phyloP scores from a whole-genome alignment of 2,113 vertebrate species.

The Noturus placidus region DNA sequence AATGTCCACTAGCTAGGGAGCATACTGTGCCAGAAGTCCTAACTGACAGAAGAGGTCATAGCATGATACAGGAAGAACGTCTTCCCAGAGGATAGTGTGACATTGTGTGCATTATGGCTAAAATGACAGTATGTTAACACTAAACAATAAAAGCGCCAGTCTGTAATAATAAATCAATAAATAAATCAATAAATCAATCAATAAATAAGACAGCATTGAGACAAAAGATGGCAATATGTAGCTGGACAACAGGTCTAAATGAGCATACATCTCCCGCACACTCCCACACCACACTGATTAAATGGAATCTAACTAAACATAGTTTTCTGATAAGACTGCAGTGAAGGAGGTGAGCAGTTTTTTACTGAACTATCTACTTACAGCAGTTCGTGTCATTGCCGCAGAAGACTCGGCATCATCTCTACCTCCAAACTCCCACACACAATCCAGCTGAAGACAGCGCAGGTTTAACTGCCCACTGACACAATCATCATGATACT shows the following conservation, averaged over 20 bases:
- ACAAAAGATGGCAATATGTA: not conserved
- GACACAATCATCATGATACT: conserved; percentile 21
- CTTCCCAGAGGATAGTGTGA: conserved; percentile 56
- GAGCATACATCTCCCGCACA: not conserved
- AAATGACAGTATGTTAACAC: too few species aligned
- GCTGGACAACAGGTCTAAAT: not conserved
- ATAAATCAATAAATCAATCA: too few species aligned
- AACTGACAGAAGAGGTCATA: conserved; percentile 57
- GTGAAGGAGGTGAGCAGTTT: not conserved
- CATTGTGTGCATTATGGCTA: conserved; percentile 40
- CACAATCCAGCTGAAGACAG: conserved; percentile 55
- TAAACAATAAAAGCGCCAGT: too few species aligned
- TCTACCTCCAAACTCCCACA: conserved; percentile 45
- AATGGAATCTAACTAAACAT: not conserved
- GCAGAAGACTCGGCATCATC: conserved; percentile 49
- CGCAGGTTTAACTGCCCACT: conserved; percentile 14
- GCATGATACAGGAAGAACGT: conserved; percentile 33
- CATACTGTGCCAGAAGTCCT: conserved; percentile 48
- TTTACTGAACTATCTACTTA: conserved; percentile 56
- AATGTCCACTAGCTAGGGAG: conserved; percentile 55
- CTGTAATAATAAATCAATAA: too few species aligned
- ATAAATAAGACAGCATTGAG: too few species aligned
- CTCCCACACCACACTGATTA: not conserved
- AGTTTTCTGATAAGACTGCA: not conserved
- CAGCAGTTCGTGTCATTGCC: conserved; percentile 52